These are phyloP conservation scores for Neolamprologus cancellatus DNA, from an alignment of 2,113 vertebrate species.

Conservation along the genomic window DNA sequence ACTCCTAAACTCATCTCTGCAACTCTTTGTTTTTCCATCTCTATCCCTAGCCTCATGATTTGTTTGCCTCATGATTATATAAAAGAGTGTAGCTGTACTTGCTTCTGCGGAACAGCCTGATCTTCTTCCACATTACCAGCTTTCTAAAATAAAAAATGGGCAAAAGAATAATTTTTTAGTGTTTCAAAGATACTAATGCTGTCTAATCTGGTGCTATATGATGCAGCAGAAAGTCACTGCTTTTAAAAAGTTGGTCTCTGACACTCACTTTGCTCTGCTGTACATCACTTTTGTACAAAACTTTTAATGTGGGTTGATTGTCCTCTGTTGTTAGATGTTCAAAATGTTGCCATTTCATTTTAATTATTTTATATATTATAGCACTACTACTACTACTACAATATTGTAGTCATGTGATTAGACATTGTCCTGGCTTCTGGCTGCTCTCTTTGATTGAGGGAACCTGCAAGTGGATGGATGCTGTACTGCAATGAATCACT, in stretches of 20 bases:
- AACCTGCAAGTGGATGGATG: neutral
- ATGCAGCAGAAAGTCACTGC: conserved; percentile 20
- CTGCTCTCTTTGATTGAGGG: neutral
- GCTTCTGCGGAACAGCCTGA: neutral
- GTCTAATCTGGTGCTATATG: conserved; percentile 16
- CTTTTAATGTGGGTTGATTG: neutral
- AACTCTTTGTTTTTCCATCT: conserved; percentile 3
- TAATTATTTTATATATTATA: neutral
- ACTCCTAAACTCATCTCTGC: neutral
- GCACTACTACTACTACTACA: neutral
- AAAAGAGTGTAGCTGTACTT: conserved; percentile 25
- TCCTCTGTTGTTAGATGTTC: neutral
- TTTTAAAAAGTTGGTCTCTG: conserved; percentile 11
- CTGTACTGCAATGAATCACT: conserved; percentile 53
- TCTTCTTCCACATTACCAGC: conserved; percentile 13
- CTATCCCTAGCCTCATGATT: neutral
- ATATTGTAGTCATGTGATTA: neutral
- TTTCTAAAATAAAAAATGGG: neutral
- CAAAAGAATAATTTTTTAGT: conserved; percentile 13
- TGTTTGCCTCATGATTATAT: neutral
- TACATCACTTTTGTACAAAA: conserved; percentile 41
- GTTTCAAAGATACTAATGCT: conserved; percentile 17
- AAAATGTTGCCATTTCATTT: neutral
- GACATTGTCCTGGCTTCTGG: neutral
- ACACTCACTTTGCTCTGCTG: conserved; percentile 2